Evolutionary conservation across 1,140 invertebrate genomes (phyloP).

Genomic region (Leptopilina boulardi): DNA sequence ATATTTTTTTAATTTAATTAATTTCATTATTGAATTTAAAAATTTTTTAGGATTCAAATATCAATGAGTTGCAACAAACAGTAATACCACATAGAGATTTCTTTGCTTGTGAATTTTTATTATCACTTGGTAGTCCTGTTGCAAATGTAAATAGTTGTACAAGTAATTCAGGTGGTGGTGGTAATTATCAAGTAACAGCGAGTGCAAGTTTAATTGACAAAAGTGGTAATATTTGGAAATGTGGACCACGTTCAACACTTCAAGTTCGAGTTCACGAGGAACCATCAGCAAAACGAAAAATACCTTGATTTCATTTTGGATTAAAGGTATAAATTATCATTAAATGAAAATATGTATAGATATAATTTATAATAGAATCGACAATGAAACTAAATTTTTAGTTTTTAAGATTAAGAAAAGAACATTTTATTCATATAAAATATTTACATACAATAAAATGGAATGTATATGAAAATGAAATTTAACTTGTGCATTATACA

Average conservation of each 20-base stretch:
- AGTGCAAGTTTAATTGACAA: conserved; percentile 85
- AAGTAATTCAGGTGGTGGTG: conserved; percentile 42
- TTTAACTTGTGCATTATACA: neutral
- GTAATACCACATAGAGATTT: conserved; percentile 88
- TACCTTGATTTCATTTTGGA: conserved; percentile 51
- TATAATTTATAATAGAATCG: neutral
- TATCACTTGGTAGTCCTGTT: conserved; percentile 73
- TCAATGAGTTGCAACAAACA: conserved; percentile 79
- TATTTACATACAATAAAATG: too few species aligned
- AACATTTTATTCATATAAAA: too few species aligned
- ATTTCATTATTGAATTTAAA: conserved; percentile 8
- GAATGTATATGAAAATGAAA: too few species aligned
- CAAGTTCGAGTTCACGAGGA: conserved; percentile 86
- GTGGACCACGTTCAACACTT: conserved; percentile 82
- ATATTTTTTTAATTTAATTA: neutral
- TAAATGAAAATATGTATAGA: conserved; percentile 6
- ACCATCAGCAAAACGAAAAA: conserved; percentile 67
- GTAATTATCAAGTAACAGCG: conserved; percentile 80
- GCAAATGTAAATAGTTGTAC: conserved; percentile 41
- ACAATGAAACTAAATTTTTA: too few species aligned
- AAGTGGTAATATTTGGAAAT: conserved; percentile 84
- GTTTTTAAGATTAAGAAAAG: too few species aligned
- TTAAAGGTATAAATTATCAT: neutral
- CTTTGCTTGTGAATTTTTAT: conserved; percentile 86
- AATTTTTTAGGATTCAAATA: conserved; percentile 68